Conservation (phyloP, 2,888 invertebrate genomes). For the Anodontia alba region DNA sequence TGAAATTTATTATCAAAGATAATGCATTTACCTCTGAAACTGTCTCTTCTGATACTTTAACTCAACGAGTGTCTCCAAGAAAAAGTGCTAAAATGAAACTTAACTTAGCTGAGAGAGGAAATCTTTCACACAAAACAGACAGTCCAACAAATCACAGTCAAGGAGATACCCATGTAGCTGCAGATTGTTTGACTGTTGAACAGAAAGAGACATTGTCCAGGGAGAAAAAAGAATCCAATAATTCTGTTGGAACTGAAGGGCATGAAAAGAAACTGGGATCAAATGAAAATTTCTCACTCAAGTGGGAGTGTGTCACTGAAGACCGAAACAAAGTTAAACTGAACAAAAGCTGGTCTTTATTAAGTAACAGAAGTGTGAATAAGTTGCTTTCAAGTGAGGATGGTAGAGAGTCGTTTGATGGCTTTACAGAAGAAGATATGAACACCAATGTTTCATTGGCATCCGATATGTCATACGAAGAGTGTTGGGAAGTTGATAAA, state of each 20-base stretch:
- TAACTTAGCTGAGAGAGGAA: neutral
- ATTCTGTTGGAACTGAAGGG: neutral
- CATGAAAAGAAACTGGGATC: neutral
- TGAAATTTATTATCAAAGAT: constrained; percentile 20
- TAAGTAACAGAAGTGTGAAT: constrained; percentile 66
- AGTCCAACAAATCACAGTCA: neutral
- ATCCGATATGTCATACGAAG: constrained; percentile 69
- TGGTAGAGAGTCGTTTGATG: constrained; percentile 66
- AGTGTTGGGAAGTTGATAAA: constrained; percentile 66
- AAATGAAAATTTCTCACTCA: constrained; percentile 22
- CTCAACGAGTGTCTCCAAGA: neutral
- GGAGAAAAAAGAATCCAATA: neutral
- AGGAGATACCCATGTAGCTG: neutral
- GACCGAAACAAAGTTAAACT: constrained; percentile 64
- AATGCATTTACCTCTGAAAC: neutral
- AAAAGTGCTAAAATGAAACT: neutral
- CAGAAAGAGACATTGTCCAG: neutral
- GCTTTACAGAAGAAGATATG: constrained; percentile 60
- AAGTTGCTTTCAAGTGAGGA: constrained; percentile 66
- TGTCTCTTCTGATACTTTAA: neutral
- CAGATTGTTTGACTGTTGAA: neutral
- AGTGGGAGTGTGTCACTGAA: constrained; percentile 37
- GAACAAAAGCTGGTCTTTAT: constrained; percentile 65
- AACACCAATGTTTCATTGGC: constrained; percentile 41
- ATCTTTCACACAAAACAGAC: neutral